phyloP scores from a whole-genome alignment of 64 coral and sea anemone species.

The Porites australiensis region DNA sequence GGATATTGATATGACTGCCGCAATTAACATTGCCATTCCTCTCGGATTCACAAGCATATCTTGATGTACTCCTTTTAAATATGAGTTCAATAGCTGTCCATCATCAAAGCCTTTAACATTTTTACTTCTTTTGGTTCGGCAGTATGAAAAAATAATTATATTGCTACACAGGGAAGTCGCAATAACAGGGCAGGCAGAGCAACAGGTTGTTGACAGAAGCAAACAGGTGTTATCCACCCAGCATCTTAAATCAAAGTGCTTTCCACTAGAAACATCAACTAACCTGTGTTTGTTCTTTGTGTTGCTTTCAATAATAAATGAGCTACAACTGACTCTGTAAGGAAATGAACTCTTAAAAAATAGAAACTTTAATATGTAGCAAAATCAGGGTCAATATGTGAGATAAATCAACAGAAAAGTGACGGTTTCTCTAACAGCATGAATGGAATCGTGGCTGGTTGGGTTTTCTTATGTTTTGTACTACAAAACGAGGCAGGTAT shows the following conservation, averaged over 20 bases:
- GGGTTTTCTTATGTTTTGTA: background rate
- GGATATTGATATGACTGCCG: no score
- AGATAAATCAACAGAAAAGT: background rate
- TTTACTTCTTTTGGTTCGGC: no score
- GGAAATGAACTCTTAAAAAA: background rate
- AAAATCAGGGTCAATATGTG: conserved; percentile 1
- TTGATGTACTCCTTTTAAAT: no score
- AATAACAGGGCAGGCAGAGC: background rate
- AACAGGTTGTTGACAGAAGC: background rate
- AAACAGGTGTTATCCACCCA: conserved; percentile 22
- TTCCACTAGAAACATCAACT: background rate
- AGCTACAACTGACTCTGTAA: background rate
- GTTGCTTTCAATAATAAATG: conserved; percentile 28
- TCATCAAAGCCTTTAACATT: no score
- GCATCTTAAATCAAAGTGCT: background rate
- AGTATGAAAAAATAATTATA: background rate
- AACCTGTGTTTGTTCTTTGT: background rate
- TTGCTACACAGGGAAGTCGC: background rate
- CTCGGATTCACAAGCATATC: no score
- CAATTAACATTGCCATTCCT: no score
- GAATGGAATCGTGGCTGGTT: background rate
- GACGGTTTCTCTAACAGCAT: background rate
- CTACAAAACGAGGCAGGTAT: conserved; percentile 13
- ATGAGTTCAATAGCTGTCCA: no score
- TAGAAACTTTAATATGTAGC: background rate